phyloP scores from a whole-genome alignment of 2,797 vertebrate species.

The Urosaurus nigricauda region DNA sequence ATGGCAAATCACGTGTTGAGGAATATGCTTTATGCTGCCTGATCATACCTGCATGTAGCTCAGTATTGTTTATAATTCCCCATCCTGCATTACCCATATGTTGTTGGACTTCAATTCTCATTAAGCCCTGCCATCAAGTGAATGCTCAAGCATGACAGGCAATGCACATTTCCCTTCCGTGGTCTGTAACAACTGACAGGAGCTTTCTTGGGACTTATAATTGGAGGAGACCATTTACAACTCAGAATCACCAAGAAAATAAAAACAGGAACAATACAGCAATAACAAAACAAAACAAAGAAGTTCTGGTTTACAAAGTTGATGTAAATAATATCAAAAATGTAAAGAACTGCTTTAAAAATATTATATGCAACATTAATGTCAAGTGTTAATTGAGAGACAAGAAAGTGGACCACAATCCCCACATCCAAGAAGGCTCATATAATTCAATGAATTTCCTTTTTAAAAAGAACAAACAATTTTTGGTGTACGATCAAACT shows the following conservation, averaged over 20 bases:
- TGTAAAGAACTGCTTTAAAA: not conserved
- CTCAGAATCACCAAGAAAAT: not conserved
- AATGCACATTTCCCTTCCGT: no score
- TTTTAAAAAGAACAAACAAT: not conserved
- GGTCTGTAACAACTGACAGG: not conserved
- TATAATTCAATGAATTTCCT: not conserved
- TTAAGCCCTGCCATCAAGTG: no score
- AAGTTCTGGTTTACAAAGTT: not conserved
- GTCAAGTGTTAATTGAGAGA: not conserved
- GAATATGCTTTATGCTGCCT: no score
- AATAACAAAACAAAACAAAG: not conserved
- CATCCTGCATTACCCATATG: no score
- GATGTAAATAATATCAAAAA: not conserved
- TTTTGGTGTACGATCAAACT: not conserved
- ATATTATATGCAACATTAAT: not conserved
- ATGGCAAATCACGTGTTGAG: no score
- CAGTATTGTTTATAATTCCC: no score
- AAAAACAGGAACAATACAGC: not conserved
- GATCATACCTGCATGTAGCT: no score
- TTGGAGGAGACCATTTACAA: not conserved
- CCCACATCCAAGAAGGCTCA: not conserved
- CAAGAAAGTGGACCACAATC: not conserved
- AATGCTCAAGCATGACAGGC: no score
- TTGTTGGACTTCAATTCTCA: no score
- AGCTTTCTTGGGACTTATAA: not conserved